These are phyloP conservation scores for Cotesia typhae DNA, from an alignment of 1,140 invertebrate species.

Conservation along the genomic window DNA sequence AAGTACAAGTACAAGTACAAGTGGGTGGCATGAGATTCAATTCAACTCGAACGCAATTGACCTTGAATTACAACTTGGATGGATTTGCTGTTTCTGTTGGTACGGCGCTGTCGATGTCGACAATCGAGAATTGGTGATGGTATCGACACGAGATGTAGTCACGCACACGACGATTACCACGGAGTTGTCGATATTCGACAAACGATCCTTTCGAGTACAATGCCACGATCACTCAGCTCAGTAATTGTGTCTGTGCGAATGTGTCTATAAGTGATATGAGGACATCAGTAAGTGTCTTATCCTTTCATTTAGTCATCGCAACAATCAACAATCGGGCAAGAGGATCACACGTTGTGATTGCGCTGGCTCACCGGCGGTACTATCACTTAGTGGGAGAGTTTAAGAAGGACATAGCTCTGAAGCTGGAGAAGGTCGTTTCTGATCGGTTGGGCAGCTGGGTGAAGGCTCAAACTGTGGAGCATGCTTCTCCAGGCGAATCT, in stretches of 20 bases:
- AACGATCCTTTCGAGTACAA: constrained; percentile 11
- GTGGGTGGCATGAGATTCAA: not conserved
- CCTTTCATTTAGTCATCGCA: constrained; percentile 19
- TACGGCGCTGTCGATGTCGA: too few species aligned
- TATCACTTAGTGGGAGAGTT: constrained; percentile 1
- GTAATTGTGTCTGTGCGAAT: not conserved
- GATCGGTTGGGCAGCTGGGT: constrained; percentile 54
- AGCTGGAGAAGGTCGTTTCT: constrained; percentile 49
- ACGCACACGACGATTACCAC: constrained; percentile 8
- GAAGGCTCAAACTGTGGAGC: constrained; percentile 46
- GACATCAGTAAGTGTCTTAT: not conserved
- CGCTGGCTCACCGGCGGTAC: not conserved
- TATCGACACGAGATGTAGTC: constrained; percentile 9
- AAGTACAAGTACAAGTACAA: constrained; percentile 10
- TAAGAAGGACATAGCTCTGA: constrained; percentile 16
- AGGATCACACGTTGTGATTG: constrained; percentile 4
- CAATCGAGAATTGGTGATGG: not conserved
- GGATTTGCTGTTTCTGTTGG: too few species aligned
- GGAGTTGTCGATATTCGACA: constrained; percentile 10
- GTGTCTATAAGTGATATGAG: not conserved
- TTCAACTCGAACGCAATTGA: not conserved
- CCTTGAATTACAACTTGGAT: constrained; percentile 14
- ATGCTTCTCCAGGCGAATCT: constrained; percentile 21
- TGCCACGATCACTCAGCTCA: not conserved
- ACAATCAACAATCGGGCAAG: not conserved